Evolutionary conservation across 23 tunicate species (phyloP), one percentile per base, ranked within the genome.

Genomic region (Aplidium turbinatum): DNA sequence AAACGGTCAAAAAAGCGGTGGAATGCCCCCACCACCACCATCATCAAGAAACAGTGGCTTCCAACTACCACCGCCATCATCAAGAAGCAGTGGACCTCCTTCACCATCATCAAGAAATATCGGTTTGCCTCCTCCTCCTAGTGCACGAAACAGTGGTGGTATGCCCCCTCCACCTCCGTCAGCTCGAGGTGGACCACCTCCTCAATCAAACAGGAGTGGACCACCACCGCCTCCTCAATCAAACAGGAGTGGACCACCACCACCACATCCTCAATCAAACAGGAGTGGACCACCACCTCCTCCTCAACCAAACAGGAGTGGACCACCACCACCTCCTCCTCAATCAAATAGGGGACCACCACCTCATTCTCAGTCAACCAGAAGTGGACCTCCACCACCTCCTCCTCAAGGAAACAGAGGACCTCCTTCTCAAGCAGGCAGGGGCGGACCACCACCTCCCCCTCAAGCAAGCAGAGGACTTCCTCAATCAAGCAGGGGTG

Each of bases 311-410:
- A 56, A 22, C 9, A 56, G 9, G 78, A 20, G 34, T 53, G 54
- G 22, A 1, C 68, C 77, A 20, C 68, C 77, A 3, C 70, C 56
- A 21, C 70, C 86, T 22, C 86, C 86, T 1, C 54, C 67, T 48
- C 9, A 6, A 30, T 5, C 33, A 7, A 38, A 57, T 22, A 31
- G 72, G 61, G 72, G 38, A 23, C 82, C 71, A 38, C 82, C 72
- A 3, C 83, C 74, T 40, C 34, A 63, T 5, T 50, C 66, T 7
- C 68, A 47, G 38, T 23, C 21, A 7, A 3, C 47, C 29, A 47
- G 73, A 29, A 48, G 75, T 78, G 63, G 20, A 47, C 74, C 73
- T 46, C 83, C 63, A 29, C 83, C 74, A 25, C 63, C 74, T 9
- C 63, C 66, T 3, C 68, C 48, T 71, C 22, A 11, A 13, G 6